phyloP scores from a whole-genome alignment of 2,113 vertebrate genomes.

The Clarias batrachus region DNA sequence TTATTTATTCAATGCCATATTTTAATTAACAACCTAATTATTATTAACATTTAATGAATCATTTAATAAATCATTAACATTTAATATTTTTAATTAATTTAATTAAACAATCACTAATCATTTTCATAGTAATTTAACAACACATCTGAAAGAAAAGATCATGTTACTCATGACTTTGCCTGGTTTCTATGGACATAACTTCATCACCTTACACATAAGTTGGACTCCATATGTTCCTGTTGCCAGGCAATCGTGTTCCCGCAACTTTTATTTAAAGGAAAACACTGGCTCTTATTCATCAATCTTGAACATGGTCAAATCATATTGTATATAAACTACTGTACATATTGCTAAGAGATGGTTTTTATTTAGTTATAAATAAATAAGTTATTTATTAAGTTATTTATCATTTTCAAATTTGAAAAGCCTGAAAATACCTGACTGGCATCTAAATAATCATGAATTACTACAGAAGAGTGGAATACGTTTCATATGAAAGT shows the following conservation, averaged over 20 bases:
- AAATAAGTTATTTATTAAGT: too few relatives aligned
- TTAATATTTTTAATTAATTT: too few relatives aligned
- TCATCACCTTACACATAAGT: background rate
- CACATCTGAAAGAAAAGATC: background rate
- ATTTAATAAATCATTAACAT: too few relatives aligned
- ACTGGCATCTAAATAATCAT: background rate
- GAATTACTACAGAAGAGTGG: background rate
- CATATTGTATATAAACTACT: background rate
- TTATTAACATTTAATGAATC: too few relatives aligned
- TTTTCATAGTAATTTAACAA: background rate
- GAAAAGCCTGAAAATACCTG: background rate
- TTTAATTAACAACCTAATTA: background rate
- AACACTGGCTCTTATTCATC: constrained; percentile 3
- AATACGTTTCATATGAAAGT: background rate
- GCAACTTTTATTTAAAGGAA: background rate
- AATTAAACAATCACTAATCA: too few relatives aligned
- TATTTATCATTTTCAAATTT: background rate
- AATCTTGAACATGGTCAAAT: background rate
- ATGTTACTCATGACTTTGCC: background rate
- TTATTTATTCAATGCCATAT: background rate
- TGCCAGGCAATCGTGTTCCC: background rate
- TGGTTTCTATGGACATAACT: background rate
- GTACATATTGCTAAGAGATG: background rate
- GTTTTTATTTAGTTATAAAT: background rate
- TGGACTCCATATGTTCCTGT: background rate